Evolutionary conservation across 2,888 invertebrate species (phyloP), one percentile per base, ranked within the genome.

Genomic region (Mimumesa dahlbomi): DNA sequence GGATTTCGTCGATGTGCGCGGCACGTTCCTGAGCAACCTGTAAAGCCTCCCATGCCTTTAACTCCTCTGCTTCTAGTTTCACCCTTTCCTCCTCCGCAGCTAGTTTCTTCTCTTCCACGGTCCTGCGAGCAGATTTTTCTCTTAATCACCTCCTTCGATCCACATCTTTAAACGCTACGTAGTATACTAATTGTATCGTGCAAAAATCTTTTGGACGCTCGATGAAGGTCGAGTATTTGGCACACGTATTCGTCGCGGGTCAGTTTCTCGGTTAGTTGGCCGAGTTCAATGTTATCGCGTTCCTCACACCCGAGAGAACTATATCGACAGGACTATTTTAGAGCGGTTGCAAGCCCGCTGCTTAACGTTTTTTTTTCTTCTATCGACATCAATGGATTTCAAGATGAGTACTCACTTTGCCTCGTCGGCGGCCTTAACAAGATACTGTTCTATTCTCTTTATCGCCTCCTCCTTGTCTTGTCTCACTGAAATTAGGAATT

Each of bases 1-100:
- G 84, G 70, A 91, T 89, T 90, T 92, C 91, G 58, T 90, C 91
- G 61, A 90, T 79, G 48, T 90, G 90, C 1, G 36, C 68, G 3
- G 91, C 91, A 38, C 91, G 83, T 80, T 92, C 92, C 34, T 85
- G 84, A 58, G 82, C 75, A 54, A 77, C 82, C 42, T 86, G 77
- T 42, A 84, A n/a, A 13, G 84, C 86, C 54, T 86, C 76, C 73
- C 87, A 85, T 14, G 85, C 87, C 25, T 85, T 85, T 56, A 79
- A 74, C 45, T 83, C 86, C 14, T 86, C 87, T 63, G 81, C 62
- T 22, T 84, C 85, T 11, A 85, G 70, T 43, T 70, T 75, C 9
- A 70, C 40, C 9, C 78, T 70, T 54, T 87, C 85, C 38, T 84
- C 85, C 42, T 85, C 87, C 29, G 82, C 85, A 16, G 82, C 84